Conservation (phyloP, 30 jellyfish, hydroid and myxozoan species). For the Turritopsis dohrnii region DNA sequence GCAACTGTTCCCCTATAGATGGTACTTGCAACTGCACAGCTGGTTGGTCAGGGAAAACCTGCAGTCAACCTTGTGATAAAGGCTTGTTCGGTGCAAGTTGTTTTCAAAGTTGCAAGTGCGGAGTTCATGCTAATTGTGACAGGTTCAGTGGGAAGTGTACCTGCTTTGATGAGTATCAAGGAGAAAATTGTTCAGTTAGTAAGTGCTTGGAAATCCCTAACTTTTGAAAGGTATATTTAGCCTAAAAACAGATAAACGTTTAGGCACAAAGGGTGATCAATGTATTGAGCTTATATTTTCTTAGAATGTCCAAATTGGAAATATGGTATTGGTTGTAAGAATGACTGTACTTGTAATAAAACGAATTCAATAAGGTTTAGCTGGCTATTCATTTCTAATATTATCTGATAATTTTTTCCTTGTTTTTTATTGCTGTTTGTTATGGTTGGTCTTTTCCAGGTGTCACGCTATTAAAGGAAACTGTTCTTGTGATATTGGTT, state of each 20-base stretch:
- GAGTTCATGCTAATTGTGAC: constrained; percentile 50
- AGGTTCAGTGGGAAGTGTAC: constrained; percentile 48
- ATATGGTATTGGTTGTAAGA: constrained; percentile 61
- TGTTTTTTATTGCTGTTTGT: background rate
- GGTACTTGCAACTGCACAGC: too few species aligned
- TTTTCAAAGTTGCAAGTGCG: constrained; percentile 41
- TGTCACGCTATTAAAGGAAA: constrained; percentile 57
- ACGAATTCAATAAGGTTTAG: constrained; percentile 35
- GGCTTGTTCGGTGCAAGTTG: constrained; percentile 59
- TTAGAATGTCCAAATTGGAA: too few species aligned
- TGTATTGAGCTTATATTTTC: too few species aligned
- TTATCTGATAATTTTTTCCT: background rate
- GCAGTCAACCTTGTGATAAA: too few species aligned
- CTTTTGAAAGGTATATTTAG: background rate
- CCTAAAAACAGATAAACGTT: too few species aligned
- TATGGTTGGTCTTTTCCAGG: background rate
- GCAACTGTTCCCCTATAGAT: constrained; percentile 48
- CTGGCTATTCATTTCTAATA: background rate
- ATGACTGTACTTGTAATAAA: constrained; percentile 50
- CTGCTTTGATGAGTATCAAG: constrained; percentile 72
- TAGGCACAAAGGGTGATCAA: too few species aligned
- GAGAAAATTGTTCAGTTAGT: constrained; percentile 38
- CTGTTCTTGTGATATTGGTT: constrained; percentile 57
- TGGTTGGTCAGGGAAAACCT: too few species aligned
- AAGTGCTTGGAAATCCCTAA: background rate